Base-by-base conservation (phyloP, 2,113 vertebrate genomes). In the Ptyas mucosa region DNA sequence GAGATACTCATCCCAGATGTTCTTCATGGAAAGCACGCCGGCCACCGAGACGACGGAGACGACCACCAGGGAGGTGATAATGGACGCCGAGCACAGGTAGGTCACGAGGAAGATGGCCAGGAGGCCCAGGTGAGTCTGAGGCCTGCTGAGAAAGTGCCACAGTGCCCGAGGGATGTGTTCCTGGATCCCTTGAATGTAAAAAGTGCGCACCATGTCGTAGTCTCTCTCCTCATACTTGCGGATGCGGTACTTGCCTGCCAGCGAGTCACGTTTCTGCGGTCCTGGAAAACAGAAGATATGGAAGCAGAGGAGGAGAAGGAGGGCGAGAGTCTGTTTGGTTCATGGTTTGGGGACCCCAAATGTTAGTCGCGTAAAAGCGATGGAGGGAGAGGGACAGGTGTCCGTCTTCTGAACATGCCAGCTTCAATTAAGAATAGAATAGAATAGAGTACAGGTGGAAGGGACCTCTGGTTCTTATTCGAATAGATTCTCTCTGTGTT, bases 201-300 rank as follows among this genome's bases (percentile, higher is more conserved):
- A 85, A 0, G 87, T 39, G 23, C 96, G 91, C 26, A 93, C 95
- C 0, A 57, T 43, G 0, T 94, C 93, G 0, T 92, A 95, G 94
- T 97, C 97, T 29, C 93, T 86, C 0, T 97, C 96, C 34, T 93
- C 94, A 61, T 96, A 97, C 26, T 23, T 95, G 0, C 97, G 96
- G 94, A 97, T 94, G 90, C 46, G 88, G 95, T 90, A 96, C 2
- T 93, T 92, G 0, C 95, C 96, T 96, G 96, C 96, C 53, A 52
- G 2, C 4, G 3, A 39, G 3, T n/a, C n/a, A 1, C 8, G 2
- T 51, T 55, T n/a, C 49, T 6, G 2, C 20, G 1, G 3, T 1
- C 39, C 81, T 93, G 86, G 34, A 49, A 64, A 92, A 87, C 18
- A n/a, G 23, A 93, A 26, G 9, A n/a, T n/a, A 12, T 12, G 64